These are phyloP conservation scores for Parapsyche elsis DNA, from an alignment of 1,140 invertebrate genomes.

Conservation along the genomic window DNA sequence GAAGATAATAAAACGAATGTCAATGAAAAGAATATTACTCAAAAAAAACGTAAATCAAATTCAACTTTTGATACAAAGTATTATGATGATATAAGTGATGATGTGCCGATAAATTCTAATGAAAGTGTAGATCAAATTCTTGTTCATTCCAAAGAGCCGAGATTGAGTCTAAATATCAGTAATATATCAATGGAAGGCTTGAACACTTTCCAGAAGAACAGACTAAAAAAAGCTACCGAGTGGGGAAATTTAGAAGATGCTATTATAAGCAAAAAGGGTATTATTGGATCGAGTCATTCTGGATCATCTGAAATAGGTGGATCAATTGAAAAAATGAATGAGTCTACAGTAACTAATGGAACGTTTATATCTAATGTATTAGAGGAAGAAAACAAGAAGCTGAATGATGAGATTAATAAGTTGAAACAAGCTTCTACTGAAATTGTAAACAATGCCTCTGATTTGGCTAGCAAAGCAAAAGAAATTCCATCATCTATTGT, in stretches of 20 bases:
- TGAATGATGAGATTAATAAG: conserved; percentile 49
- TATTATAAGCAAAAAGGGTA: conserved; percentile 66
- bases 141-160: conserved; percentile 72
- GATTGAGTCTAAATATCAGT: conserved; percentile 68
- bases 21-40: conserved; percentile 68
- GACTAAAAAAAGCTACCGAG: conserved; percentile 78
- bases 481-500: conserved; percentile 12
- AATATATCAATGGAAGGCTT: conserved; percentile 72
- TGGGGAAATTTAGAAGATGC: conserved; percentile 82
- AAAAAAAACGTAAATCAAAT: conserved; percentile 76
- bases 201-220: conserved; percentile 73
- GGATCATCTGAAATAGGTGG: conserved; percentile 62
- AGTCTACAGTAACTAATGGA: conserved; percentile 19
- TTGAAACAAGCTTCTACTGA: conserved; percentile 34
- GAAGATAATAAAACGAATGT: conserved; percentile 67
- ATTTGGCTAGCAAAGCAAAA: conserved; percentile 3
- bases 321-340: conserved; percentile 54
- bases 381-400: conserved; percentile 54
- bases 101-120: conserved; percentile 61
- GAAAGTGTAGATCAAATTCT: conserved; percentile 61
- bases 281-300: conserved; percentile 62
- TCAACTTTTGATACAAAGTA: conserved; percentile 66
- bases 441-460: conserved; percentile 27
- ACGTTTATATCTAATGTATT: conserved; percentile 21
- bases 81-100: conserved; percentile 62